Base-by-base conservation (phyloP, 2,113 vertebrate species). In the Psilopogon haemacephalus region DNA sequence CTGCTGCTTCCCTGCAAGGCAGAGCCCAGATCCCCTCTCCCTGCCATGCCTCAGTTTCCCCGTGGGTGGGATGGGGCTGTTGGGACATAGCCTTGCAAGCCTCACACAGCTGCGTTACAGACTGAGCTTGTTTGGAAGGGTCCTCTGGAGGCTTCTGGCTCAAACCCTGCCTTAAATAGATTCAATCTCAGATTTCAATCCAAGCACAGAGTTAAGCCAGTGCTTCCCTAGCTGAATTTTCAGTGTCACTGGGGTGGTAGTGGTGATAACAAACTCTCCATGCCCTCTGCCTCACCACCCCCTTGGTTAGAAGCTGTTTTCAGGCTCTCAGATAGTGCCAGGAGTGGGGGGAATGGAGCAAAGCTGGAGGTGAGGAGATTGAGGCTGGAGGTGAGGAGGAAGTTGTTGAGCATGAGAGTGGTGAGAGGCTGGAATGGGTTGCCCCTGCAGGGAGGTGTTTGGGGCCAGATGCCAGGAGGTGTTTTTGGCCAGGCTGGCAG, bases 21-120 rank as follows among this genome's bases (percentile, higher is more conserved):
- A 28, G 24, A 69, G 28, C 6, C 14, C 16, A 23, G 1, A 0
- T 3, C 5, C 15, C 8, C 6, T 59, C 18, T 48, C 40, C 13
- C 4, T 40, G 28, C 33, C 0, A 3, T 81, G 94, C 91, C 89
- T 92, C 84, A 46, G 67, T 92, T 91, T 94, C 89, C 84, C 77
- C 4, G 0, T 2, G 0, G 4, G 40, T 44, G 35, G 30, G 27
- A 44, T 0, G 0, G 35, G 5, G 65, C 9, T 56, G 6, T 42
- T 38, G 13, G 0, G 6, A 10, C 0, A 1, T 14, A 54, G 21
- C 26, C 50, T 46, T 5, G 0, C 32, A 13, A 28, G n/a, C 69
- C 60, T 46, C 35, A 26, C 42, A 15, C 26, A 23, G 40, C 35
- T 26, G 20, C 55, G 8, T n/a, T 55, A 11, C 33, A 58, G 28